Evolutionary conservation across 1,140 invertebrate genomes (phyloP).

Genomic region (Drosophila littoralis): DNA sequence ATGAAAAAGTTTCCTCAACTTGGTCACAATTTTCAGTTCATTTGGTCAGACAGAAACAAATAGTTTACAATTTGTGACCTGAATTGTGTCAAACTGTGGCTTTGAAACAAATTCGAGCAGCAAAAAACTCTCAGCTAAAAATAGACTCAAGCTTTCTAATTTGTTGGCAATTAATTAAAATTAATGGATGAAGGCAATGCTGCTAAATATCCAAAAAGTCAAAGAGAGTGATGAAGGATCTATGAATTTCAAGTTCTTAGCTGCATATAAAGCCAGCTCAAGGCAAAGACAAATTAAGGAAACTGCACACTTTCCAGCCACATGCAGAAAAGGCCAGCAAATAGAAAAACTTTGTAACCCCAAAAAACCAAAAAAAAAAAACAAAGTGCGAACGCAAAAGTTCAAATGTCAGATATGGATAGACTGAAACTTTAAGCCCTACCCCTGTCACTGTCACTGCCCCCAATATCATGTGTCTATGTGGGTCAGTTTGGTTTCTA

Average conservation of each 20-base stretch:
- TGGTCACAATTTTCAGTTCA: conserved; percentile 26
- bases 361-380: background rate
- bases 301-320: conserved; percentile 24
- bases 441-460: conserved; percentile 20
- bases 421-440: conserved; percentile 40
- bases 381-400: conserved; percentile 47
- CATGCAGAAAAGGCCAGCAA: conserved; percentile 36
- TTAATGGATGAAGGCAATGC: conserved; percentile 34
- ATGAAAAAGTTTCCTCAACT: conserved; percentile 31
- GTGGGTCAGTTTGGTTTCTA: conserved; percentile 69
- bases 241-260: background rate
- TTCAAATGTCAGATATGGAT: conserved; percentile 64
- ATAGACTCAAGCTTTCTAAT: conserved; percentile 18
- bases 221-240: conserved; percentile 3
- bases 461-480: conserved; percentile 46
- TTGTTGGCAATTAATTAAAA: conserved; percentile 56
- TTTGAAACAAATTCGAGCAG: conserved; percentile 8
- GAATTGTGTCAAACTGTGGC: conserved; percentile 19
- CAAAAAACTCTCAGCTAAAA: conserved; percentile 3
- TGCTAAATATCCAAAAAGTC: conserved; percentile 13
- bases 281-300: conserved; percentile 29
- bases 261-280: conserved; percentile 8
- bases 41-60: conserved; percentile 21
- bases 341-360: conserved; percentile 52
- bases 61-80: conserved; percentile 29